These are phyloP conservation scores for Stratiomys singularior DNA, from an alignment of 2,888 invertebrate genomes.

Conservation along the genomic window DNA sequence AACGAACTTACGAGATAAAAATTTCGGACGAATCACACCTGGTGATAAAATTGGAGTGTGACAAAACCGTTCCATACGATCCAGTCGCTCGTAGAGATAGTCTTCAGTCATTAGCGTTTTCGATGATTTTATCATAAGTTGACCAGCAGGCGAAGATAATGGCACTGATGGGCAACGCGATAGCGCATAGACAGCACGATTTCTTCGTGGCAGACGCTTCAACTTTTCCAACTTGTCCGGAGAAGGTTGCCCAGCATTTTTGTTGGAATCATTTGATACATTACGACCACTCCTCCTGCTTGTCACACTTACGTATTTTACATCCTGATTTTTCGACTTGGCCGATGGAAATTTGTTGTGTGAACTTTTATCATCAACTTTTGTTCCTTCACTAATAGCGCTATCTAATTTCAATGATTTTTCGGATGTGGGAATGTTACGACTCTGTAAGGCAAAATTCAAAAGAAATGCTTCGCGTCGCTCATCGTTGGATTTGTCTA, in stretches of 20 bases:
- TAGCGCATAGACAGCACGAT: conserved; percentile 65
- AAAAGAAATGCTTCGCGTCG: conserved; percentile 65
- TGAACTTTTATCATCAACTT: neutral
- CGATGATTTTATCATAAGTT: conserved; percentile 66
- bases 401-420: conserved; percentile 18
- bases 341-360: neutral
- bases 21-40: conserved; percentile 56
- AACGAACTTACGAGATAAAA: conserved; percentile 59
- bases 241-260: neutral
- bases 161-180: conserved; percentile 67
- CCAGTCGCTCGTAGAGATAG: conserved; percentile 68
- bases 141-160: conserved; percentile 68
- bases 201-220: conserved; percentile 63
- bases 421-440: conserved; percentile 45
- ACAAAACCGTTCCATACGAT: conserved; percentile 68
- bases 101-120: conserved; percentile 65
- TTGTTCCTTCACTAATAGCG: neutral
- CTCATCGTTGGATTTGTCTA: conserved; percentile 55
- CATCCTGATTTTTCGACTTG: neutral
- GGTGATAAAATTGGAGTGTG: conserved; percentile 64
- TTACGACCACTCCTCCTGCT: conserved; percentile 22
- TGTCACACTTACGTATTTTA: neutral
- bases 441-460: conserved; percentile 65
- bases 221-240: conserved; percentile 56
- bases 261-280: conserved; percentile 1